phyloP scores from a whole-genome alignment of 2,888 invertebrate species.

The Tribolium freemani region DNA sequence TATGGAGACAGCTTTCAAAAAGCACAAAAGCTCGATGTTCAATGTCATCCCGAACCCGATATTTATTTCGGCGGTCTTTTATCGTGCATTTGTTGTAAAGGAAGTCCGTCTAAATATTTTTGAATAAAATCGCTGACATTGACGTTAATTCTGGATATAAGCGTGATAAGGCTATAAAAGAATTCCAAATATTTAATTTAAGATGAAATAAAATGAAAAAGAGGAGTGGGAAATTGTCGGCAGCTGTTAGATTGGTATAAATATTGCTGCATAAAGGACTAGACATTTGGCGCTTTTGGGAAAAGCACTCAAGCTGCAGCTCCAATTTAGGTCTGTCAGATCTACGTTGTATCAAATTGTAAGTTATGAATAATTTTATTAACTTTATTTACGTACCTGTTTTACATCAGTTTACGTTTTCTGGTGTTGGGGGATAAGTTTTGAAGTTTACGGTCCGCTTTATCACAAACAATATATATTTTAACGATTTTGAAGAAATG shows the following conservation, averaged over 20 bases:
- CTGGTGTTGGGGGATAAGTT: neutral
- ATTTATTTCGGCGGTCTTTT: constrained; percentile 13
- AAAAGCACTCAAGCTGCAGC: constrained; percentile 18
- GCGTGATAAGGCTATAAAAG: neutral
- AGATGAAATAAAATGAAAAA: neutral
- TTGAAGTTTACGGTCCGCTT: neutral
- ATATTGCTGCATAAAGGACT: neutral
- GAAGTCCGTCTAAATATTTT: constrained; percentile 8
- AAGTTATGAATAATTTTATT: constrained; percentile 38
- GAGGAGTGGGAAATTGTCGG: neutral
- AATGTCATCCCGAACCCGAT: constrained; percentile 16
- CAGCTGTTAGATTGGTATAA: neutral
- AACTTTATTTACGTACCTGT: constrained; percentile 30
- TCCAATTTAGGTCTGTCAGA: constrained; percentile 25
- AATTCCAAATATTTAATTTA: neutral
- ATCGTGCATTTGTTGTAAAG: neutral
- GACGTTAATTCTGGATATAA: neutral
- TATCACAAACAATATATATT: neutral
- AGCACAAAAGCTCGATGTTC: constrained; percentile 32
- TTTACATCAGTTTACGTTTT: constrained; percentile 15
- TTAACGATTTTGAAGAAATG: neutral
- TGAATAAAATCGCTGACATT: constrained; percentile 4
- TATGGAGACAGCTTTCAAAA: constrained; percentile 27
- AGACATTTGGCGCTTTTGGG: neutral
- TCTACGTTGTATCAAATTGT: constrained; percentile 28